A percentile compares a stretch with the other conserved stretches of the same genome.
Conservation (phyloP, 2,797 vertebrate genomes). For the Eulemur coronatus region DNA sequence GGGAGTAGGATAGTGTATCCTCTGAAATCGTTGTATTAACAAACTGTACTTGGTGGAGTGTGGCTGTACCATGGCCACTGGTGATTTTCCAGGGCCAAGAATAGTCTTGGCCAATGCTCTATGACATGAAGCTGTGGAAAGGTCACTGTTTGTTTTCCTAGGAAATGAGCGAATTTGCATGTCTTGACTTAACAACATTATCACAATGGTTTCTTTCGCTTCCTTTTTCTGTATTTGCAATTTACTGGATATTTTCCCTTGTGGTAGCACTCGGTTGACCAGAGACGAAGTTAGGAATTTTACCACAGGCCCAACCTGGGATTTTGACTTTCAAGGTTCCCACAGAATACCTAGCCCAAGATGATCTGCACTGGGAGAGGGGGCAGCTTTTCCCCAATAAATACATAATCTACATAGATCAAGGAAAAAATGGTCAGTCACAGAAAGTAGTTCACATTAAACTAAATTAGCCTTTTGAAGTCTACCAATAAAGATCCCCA, state of each 20-base stretch:
- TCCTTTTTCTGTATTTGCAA: background rate
- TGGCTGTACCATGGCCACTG: background rate
- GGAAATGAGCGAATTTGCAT: background rate
- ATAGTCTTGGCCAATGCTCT: background rate
- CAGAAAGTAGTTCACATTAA: background rate
- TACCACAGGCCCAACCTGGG: background rate
- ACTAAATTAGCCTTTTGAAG: background rate
- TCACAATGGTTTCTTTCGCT: background rate
- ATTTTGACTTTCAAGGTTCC: background rate
- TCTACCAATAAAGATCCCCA: background rate
- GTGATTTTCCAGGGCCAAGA: slow-evolving; percentile 35
- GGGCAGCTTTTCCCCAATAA: no score
- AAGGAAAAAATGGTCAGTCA: background rate
- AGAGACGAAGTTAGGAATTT: background rate
- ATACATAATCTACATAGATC: background rate
- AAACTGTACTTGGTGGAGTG: background rate
- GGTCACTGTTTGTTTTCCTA: background rate
- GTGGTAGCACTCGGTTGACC: background rate
- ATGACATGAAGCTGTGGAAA: background rate
- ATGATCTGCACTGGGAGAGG: background rate
- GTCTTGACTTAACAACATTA: background rate
- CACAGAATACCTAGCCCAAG: background rate
- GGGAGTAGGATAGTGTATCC: background rate
- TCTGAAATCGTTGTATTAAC: background rate
- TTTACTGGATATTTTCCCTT: background rate